Conservation (phyloP, 2,888 invertebrate species). For the Drosophila neotestacea region DNA sequence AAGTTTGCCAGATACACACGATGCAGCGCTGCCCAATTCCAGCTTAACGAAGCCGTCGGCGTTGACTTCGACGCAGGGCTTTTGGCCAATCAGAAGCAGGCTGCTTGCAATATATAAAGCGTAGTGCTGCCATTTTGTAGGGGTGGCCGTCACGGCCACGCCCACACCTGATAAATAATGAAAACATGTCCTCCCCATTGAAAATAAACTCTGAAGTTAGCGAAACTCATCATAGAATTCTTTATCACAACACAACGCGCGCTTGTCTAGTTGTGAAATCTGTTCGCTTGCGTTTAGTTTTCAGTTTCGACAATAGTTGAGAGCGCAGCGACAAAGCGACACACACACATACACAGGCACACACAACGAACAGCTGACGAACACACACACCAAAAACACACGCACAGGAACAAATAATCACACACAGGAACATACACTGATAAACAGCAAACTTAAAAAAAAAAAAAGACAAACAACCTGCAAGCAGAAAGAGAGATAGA, state of each 20-base stretch:
- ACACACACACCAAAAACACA: slow-evolving; percentile 14
- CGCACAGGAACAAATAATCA: slow-evolving; percentile 10
- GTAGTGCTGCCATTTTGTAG: slow-evolving; percentile 72
- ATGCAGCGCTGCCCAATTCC: slow-evolving; percentile 66
- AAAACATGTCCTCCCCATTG: slow-evolving; percentile 82
- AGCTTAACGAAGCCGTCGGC: slow-evolving; percentile 69
- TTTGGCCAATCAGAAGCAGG: slow-evolving; percentile 57
- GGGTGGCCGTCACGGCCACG: slow-evolving; percentile 73
- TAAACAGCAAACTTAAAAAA: neutral
- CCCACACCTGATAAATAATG: slow-evolving; percentile 82
- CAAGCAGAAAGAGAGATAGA: neutral
- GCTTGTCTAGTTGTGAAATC: slow-evolving; percentile 85
- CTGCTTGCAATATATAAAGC: slow-evolving; percentile 53
- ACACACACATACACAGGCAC: slow-evolving; percentile 17
- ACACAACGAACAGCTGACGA: slow-evolving; percentile 38
- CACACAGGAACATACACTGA: slow-evolving; percentile 11
- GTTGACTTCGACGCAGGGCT: slow-evolving; percentile 37
- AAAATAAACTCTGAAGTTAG: slow-evolving; percentile 83
- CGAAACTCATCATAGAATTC: slow-evolving; percentile 85
- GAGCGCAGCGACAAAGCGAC: slow-evolving; percentile 43
- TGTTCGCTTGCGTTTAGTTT: slow-evolving; percentile 84
- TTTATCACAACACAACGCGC: slow-evolving; percentile 84
- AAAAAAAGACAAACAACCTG: neutral
- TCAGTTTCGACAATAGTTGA: slow-evolving; percentile 70
- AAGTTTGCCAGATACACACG: slow-evolving; percentile 61